Percentiles rank a stretch among this genome's conserved stretches.
phyloP scores from a whole-genome alignment of 2,113 vertebrate genomes.

The Fulica atra region DNA sequence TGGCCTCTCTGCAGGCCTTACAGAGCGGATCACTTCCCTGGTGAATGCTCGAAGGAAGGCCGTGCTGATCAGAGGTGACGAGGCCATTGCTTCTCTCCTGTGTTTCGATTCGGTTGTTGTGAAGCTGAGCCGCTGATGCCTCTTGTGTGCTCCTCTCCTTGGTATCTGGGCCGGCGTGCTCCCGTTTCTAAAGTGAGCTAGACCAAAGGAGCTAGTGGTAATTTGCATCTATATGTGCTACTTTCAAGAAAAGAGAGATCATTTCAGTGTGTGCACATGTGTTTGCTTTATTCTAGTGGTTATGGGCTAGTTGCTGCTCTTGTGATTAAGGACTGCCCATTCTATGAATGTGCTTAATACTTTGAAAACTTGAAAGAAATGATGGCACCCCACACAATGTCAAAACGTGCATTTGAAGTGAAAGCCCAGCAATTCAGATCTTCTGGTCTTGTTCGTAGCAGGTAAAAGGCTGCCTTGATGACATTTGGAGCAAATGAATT shows the following conservation, averaged over 20 bases:
- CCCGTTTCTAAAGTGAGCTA: not conserved
- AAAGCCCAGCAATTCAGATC: constrained; percentile 53
- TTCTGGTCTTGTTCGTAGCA: constrained; percentile 60
- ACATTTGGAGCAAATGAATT: constrained; percentile 66
- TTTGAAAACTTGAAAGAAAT: constrained; percentile 62
- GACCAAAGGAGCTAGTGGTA: constrained; percentile 2
- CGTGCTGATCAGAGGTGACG: constrained; percentile 8
- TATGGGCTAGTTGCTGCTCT: constrained; percentile 23
- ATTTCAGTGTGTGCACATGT: not conserved
- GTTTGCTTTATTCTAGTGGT: constrained; percentile 39
- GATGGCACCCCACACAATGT: constrained; percentile 33
- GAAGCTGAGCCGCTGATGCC: not conserved
- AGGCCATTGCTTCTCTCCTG: not conserved
- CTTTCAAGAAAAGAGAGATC: constrained; percentile 26
- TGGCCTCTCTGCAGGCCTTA: not conserved
- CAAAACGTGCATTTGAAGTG: constrained; percentile 58
- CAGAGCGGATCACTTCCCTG: not conserved
- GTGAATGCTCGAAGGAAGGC: not conserved
- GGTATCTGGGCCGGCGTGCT: not conserved
- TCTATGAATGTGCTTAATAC: constrained; percentile 47
- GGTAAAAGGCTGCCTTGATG: constrained; percentile 68
- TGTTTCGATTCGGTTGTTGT: constrained; percentile 29
- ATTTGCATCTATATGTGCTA: constrained; percentile 34
- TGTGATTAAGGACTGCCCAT: constrained; percentile 19
- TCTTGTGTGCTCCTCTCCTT: not conserved